phyloP scores from a whole-genome alignment of 1,140 invertebrate genomes.

The Drosophila parabipectinata region DNA sequence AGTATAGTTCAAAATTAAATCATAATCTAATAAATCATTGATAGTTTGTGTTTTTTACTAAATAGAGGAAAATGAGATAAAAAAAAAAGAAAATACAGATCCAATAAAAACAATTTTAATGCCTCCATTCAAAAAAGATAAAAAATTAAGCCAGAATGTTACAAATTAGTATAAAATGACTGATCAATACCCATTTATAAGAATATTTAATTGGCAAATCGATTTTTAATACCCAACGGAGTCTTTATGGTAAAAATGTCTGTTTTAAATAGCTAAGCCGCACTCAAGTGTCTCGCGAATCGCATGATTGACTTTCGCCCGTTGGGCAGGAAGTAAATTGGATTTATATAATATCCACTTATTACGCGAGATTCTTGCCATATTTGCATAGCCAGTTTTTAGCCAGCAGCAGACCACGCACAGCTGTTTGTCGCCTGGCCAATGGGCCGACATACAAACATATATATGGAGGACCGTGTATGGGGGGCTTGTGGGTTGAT shows the following conservation, averaged over 20 bases:
- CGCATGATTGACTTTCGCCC: slow-evolving; percentile 36
- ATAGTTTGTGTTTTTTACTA: too few species aligned
- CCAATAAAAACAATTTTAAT: too few species aligned
- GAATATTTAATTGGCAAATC: slow-evolving; percentile 3
- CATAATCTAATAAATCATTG: too few species aligned
- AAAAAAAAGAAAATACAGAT: too few species aligned
- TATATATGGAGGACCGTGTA: not conserved
- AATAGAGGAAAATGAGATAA: too few species aligned
- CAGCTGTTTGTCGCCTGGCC: slow-evolving; percentile 35
- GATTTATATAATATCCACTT: slow-evolving; percentile 39
- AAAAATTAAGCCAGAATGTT: too few species aligned
- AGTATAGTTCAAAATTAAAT: too few species aligned
- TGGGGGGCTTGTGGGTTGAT: slow-evolving; percentile 34
- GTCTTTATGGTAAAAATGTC: not conserved
- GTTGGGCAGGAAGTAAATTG: slow-evolving; percentile 40
- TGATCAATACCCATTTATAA: too few species aligned
- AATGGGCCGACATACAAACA: not conserved
- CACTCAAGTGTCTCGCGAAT: not conserved
- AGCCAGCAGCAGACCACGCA: slow-evolving; percentile 51
- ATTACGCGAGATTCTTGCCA: slow-evolving; percentile 39
- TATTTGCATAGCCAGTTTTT: slow-evolving; percentile 60
- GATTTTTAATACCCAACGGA: slow-evolving; percentile 5
- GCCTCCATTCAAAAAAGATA: too few species aligned
- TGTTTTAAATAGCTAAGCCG: not conserved
- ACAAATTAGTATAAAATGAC: too few species aligned